Conservation (phyloP, 2,113 vertebrate genomes). For the Bungarus multicinctus region DNA sequence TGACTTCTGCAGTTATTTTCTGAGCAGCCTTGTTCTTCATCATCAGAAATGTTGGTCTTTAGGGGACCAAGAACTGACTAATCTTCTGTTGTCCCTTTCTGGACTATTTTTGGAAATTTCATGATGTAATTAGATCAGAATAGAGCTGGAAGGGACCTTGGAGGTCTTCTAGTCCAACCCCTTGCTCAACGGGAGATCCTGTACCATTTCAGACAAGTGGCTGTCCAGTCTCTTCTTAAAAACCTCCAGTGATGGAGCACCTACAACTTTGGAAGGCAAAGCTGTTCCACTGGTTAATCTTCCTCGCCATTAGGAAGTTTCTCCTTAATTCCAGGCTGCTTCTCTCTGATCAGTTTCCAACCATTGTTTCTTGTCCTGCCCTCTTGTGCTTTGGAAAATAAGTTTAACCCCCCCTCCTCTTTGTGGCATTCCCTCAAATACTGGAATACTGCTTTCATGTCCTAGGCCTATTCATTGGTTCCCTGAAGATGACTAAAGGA, state of each 20-base stretch:
- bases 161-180: neutral
- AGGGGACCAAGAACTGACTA: neutral
- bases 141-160: neutral
- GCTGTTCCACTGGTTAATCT: neutral
- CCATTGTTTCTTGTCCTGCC: neutral
- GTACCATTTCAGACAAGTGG: neutral
- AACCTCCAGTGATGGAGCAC: neutral
- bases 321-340: neutral
- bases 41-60: neutral
- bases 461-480: neutral
- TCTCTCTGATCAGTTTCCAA: neutral
- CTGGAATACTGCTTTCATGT: neutral
- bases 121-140: neutral
- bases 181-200: neutral
- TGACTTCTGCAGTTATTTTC: neutral
- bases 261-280: neutral
- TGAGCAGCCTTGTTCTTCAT: neutral
- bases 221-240: neutral
- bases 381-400: neutral
- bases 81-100: neutral
- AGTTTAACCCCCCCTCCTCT: neutral
- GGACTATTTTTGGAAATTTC: neutral
- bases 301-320: accelerated
- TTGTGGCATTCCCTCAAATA: neutral
- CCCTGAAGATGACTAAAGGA: neutral